A percentile compares a stretch with the other conserved stretches of the same genome.
phyloP scores from a whole-genome alignment of 2,888 invertebrate genomes.

The Nomada fucata region DNA sequence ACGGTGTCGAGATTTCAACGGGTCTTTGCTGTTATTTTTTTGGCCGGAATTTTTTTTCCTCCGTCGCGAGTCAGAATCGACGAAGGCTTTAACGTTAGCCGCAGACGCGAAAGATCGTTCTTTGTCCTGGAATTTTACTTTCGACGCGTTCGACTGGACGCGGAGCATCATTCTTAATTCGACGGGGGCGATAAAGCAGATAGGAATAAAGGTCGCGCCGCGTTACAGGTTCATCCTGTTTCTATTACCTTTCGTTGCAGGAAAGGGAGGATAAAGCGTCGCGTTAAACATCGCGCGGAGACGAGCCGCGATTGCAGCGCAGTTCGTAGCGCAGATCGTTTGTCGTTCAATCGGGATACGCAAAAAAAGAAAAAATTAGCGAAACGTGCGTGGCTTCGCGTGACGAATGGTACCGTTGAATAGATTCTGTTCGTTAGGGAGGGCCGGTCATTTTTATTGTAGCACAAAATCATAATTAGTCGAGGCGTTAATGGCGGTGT shows the following conservation, averaged over 20 bases:
- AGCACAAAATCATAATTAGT: slow-evolving; percentile 50
- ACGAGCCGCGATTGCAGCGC: background rate
- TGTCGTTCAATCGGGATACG: background rate
- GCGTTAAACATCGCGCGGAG: background rate
- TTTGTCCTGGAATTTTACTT: too few relatives aligned
- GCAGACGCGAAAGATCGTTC: too few relatives aligned
- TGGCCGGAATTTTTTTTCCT: background rate
- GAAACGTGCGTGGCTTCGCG: slow-evolving; percentile 13
- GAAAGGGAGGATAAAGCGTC: background rate
- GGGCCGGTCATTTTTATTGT: slow-evolving; percentile 32
- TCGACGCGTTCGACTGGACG: too few relatives aligned
- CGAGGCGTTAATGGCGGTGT: slow-evolving; percentile 50
- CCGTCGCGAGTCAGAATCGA: background rate
- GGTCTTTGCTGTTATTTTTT: slow-evolving; percentile 16
- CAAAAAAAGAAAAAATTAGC: slow-evolving; percentile 3
- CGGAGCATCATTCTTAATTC: background rate
- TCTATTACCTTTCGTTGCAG: too few relatives aligned
- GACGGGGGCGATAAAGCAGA: background rate
- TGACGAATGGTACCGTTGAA: slow-evolving; percentile 22
- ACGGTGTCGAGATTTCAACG: slow-evolving; percentile 25
- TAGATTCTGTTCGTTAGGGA: slow-evolving; percentile 22
- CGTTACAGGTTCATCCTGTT: too few relatives aligned
- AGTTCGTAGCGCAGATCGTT: background rate
- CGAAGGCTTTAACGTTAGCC: background rate
- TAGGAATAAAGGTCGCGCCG: too few relatives aligned